These are phyloP conservation scores for Pseudomyrmex pallidus DNA, from an alignment of 1,140 invertebrate species.

Conservation along the genomic window DNA sequence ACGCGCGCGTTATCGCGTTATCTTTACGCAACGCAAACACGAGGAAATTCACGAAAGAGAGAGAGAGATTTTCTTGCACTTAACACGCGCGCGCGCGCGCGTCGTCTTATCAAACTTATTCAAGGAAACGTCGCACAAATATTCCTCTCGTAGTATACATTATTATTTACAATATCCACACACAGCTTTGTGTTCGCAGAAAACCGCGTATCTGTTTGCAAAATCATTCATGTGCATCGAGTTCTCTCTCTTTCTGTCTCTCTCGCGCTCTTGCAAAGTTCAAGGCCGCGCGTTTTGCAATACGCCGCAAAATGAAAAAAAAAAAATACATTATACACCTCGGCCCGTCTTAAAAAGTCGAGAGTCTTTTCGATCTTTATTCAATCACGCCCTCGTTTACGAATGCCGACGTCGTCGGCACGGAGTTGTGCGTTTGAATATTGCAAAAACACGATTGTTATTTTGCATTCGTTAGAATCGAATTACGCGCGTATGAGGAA, in stretches of 20 bases:
- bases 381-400: not conserved
- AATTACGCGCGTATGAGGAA: not conserved
- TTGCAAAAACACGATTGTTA: not conserved
- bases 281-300: conserved; percentile 19
- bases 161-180: not conserved
- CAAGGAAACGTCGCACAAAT: too few species aligned
- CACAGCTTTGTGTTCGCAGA: not conserved
- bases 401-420: not conserved
- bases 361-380: conserved; percentile 19
- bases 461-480: conserved; percentile 11
- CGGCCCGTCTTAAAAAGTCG: conserved; percentile 5
- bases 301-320: not conserved
- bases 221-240: not conserved
- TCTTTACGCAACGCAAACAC: too few species aligned
- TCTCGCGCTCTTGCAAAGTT: conserved; percentile 24
- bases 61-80: too few species aligned
- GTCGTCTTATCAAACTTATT: too few species aligned
- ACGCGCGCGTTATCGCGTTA: too few species aligned
- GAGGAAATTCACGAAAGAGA: too few species aligned
- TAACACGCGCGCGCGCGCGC: too few species aligned
- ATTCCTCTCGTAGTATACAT: not conserved
- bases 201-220: not conserved
- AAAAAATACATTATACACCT: not conserved
- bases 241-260: not conserved
- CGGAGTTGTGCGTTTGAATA: not conserved